Base-by-base conservation (phyloP, 2,888 invertebrate genomes). In the Marronus borbonicus region DNA sequence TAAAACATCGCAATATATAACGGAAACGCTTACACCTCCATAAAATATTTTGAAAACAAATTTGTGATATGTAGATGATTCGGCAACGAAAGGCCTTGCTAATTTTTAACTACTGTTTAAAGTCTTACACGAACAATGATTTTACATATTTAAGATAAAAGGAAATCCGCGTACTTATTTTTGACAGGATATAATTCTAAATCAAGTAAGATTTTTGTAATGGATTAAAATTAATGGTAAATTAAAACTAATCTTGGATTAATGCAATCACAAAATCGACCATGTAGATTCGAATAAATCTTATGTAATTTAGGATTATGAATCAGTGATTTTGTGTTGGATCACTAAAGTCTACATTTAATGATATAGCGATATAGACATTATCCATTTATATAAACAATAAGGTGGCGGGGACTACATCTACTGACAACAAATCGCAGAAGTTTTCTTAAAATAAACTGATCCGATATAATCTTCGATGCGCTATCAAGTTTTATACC, bases 401-500 rank as follows among this genome's bases (percentile, higher is more conserved):
- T 70, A 52, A 52, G 52, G 55, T 70, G 49, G n/a, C 70, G 55
- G 39, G 31, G 55, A 70, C 8, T 58, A 36, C 20, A 70, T 20
- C n/a, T 8, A 77, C 62, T 49, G 39, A 60, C 62, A 85, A 85
- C 85, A 85, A 85, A 85, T 84, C 84, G 84, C 83, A 83, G 84
- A 84, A 85, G 82, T 85, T 87, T 86, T 85, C 86, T 87, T 86
- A 86, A 70, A 87, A 87, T 85, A 84, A 83, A 82, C 85, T 87
- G 88, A 88, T 88, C 88, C 88, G 79, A 85, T 85, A 85, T 89
- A 88, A 89, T 89, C 88, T 89, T 88, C 87, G 87, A 88, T 87
- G 88, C 86, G 88, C 88, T 88, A 89, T 88, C 88, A 88, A 88
- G 88, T 89, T 89, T 88, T 88, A 89, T 88, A 87, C 88, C 87